Conservation (phyloP, 2,888 invertebrate genomes). For the Amiota communis region DNA sequence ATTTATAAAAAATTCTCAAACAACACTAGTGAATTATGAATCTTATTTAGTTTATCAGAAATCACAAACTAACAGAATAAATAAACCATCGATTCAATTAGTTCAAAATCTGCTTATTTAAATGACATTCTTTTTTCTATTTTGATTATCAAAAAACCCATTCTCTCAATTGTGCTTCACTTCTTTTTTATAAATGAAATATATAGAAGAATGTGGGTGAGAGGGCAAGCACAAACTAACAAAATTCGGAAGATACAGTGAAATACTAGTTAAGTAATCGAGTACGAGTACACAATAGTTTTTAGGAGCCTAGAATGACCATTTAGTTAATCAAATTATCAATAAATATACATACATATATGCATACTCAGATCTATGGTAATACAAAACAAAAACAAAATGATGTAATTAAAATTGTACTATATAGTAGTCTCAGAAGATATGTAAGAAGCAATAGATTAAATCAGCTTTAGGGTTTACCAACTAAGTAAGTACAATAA, state of each 20-base stretch:
- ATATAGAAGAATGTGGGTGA: slow-evolving; percentile 11
- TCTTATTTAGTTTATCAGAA: neutral
- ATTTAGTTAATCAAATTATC: too few species aligned
- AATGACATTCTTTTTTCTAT: slow-evolving; percentile 20
- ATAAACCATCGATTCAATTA: neutral
- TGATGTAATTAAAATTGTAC: slow-evolving; percentile 32
- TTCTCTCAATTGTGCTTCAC: slow-evolving; percentile 35
- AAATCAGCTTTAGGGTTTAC: too few species aligned
- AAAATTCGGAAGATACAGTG: slow-evolving; percentile 73
- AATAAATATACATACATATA: too few species aligned
- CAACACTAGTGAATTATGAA: neutral
- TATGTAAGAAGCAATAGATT: too few species aligned
- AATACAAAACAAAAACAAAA: slow-evolving; percentile 30
- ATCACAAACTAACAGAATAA: neutral
- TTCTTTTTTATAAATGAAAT: neutral
- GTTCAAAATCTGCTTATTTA: neutral
- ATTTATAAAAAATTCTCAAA: slow-evolving; percentile 37
- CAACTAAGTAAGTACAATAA: slow-evolving; percentile 4
- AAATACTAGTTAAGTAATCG: slow-evolving; percentile 60
- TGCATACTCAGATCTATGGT: too few species aligned
- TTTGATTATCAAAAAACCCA: slow-evolving; percentile 23
- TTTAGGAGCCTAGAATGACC: neutral
- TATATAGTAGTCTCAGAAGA: too few species aligned
- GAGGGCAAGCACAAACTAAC: slow-evolving; percentile 37
- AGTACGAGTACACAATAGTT: slow-evolving; percentile 22